Base-by-base conservation (phyloP, 2,797 vertebrate species). In the Bradypus variegatus region DNA sequence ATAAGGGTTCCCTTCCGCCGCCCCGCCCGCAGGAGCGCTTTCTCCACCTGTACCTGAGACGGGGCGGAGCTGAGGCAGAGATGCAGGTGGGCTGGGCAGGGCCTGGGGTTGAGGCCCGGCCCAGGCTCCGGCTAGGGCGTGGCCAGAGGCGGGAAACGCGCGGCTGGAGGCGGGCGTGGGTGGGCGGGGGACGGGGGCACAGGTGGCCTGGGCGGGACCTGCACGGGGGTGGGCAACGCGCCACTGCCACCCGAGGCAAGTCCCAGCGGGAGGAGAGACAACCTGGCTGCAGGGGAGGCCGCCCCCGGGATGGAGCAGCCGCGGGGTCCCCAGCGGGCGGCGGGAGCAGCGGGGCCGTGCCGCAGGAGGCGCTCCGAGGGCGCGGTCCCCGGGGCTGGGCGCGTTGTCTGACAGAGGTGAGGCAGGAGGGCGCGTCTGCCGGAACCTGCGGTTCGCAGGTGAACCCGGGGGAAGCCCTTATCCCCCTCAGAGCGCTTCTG, bases 351-450 rank as follows among this genome's bases (percentile, higher is more conserved):
- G 7, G 41, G n/a, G n/a, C n/a, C n/a, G n/a, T n/a, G 58, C 33
- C 33, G 19, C 58, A 23, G 6, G 53, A 45, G 41, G 41, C 41
- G 41, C 41, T 45, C 41, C 29, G 33, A 41, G 82, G 81, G 84
- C 53, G 67, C 53, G 29, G 92, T n/a, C 94, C 89, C 41, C 41
- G 41, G 93, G 92, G 89, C 93, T 81, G 77, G 94, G 93, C 83
- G 73, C 29, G 72, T 60, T 53, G 69, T 88, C 11, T 21, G 13
- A 50, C 90, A 53, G 83, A 96, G 97, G 96, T 97, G 67, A 96
- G 96, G 36, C 76, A 3, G 41, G 23, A 18, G n/a, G n/a, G 16
- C 73, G 41, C 41, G 41, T 45, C 41, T 45, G 91, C 94, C 86
- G 95, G 19, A 48, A 75, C 31, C 60, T 53, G 64, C 16, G 41